Percentiles rank a stretch among this genome's conserved stretches.
phyloP scores from a whole-genome alignment of 2,113 vertebrate genomes.

The Campylomormyrus tamandua region DNA sequence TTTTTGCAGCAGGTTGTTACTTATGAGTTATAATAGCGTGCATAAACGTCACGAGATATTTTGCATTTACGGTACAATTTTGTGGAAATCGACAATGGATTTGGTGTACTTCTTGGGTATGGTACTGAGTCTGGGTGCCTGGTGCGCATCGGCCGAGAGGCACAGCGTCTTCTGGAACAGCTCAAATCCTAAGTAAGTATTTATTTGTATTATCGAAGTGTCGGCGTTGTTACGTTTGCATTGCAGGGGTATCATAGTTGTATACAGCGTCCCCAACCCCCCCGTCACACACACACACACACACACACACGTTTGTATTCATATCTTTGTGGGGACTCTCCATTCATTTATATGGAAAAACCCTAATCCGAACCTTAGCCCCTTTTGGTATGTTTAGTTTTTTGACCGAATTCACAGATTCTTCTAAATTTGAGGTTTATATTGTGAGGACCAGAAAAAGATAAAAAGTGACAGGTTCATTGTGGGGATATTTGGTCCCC shows the following conservation, averaged over 20 bases:
- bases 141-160: slow-evolving; percentile 53
- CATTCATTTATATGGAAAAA: too few species aligned
- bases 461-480: too few species aligned
- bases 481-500: too few species aligned
- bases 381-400: too few species aligned
- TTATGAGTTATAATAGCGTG: neutral
- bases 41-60: slow-evolving; percentile 27
- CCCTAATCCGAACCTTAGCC: neutral
- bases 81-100: slow-evolving; percentile 55
- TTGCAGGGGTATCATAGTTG: neutral
- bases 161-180: slow-evolving; percentile 69
- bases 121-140: slow-evolving; percentile 48
- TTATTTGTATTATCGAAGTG: neutral
- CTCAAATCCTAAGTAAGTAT: slow-evolving; percentile 62
- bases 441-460: too few species aligned
- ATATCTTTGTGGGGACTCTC: neutral
- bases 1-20: neutral
- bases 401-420: too few species aligned
- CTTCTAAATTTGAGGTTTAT: too few species aligned
- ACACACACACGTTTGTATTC: neutral
- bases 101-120: slow-evolving; percentile 53
- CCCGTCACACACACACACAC: neutral
- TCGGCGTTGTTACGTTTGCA: neutral
- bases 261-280: neutral
- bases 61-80: slow-evolving; percentile 6